Conservation (phyloP, 2,888 invertebrate genomes). For the Nomada goodeniana region DNA sequence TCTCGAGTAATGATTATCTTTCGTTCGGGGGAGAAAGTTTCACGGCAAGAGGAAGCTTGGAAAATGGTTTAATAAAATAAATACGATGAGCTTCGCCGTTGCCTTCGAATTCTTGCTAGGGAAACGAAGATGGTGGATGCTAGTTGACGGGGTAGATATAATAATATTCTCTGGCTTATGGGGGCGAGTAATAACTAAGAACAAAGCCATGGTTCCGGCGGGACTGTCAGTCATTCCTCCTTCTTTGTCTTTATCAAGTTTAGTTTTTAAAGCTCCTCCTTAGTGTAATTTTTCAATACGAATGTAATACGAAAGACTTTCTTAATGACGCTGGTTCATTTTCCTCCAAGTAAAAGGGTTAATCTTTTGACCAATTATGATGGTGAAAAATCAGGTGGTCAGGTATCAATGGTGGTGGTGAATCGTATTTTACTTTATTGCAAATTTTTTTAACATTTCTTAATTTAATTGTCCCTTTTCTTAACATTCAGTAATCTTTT, state of each 20-base stretch:
- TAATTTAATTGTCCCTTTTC: no score
- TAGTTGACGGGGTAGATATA: constrained; percentile 82
- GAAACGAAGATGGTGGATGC: constrained; percentile 54
- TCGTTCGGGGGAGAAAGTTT: constrained; percentile 56
- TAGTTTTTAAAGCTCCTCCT: constrained; percentile 41
- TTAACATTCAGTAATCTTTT: no score
- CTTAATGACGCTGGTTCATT: constrained; percentile 71
- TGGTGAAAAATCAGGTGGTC: background rate
- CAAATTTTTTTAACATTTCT: background rate
- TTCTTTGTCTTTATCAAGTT: constrained; percentile 31
- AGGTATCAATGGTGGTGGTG: background rate
- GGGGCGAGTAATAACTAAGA: constrained; percentile 84
- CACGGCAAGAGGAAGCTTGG: constrained; percentile 56
- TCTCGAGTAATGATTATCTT: constrained; percentile 62
- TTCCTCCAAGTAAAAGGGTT: constrained; percentile 46
- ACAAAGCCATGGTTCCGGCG: constrained; percentile 82
- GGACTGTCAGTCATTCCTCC: constrained; percentile 64
- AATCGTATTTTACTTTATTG: background rate
- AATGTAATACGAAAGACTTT: constrained; percentile 83
- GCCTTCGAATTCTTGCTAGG: constrained; percentile 63
- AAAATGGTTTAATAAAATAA: constrained; percentile 84
- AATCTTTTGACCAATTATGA: constrained; percentile 47
- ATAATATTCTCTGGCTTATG: constrained; percentile 83
- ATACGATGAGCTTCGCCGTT: constrained; percentile 77
- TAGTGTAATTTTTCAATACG: constrained; percentile 74